A percentile compares a stretch with the other conserved stretches of the same genome.
These are phyloP conservation scores for Liodrosophila aerea DNA, from an alignment of 2,888 invertebrate species.

Conservation along the genomic window DNA sequence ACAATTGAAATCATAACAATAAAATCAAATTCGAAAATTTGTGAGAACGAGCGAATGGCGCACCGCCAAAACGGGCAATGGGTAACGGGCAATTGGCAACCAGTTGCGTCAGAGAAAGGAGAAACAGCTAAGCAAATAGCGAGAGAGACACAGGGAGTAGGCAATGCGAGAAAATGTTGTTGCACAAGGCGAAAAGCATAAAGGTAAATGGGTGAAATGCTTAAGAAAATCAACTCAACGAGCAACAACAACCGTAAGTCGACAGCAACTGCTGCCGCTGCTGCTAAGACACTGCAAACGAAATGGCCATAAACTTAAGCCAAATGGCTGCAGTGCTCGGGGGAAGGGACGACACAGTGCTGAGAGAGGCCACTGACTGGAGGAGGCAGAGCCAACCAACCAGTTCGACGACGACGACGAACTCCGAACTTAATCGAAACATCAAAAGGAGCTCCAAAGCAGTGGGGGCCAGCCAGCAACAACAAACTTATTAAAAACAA, in stretches of 20 bases:
- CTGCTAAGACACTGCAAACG: conserved; percentile 69
- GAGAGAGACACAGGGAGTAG: conserved; percentile 1
- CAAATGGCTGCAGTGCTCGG: conserved; percentile 49
- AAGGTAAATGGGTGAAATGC: conserved; percentile 77
- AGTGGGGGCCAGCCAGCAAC: conserved; percentile 38
- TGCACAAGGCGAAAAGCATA: conserved; percentile 63
- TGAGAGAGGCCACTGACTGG: conserved; percentile 1
- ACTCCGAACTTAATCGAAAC: conserved; percentile 78
- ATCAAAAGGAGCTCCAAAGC: conserved; percentile 59
- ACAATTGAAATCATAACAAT: conserved; percentile 73
- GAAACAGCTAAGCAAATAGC: background rate
- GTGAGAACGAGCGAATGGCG: conserved; percentile 35
- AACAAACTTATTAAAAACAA: conserved; percentile 78
- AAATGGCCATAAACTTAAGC: conserved; percentile 75
- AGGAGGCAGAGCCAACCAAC: conserved; percentile 57
- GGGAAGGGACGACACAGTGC: background rate
- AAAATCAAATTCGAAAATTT: conserved; percentile 73
- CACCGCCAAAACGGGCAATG: conserved; percentile 19
- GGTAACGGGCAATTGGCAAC: conserved; percentile 61
- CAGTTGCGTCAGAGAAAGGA: conserved; percentile 62
- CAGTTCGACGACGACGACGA: conserved; percentile 72
- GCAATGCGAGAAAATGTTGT: conserved; percentile 66
- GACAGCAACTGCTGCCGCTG: conserved; percentile 44
- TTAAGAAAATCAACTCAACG: conserved; percentile 76
- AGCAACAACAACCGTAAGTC: conserved; percentile 44